Percentiles rank a stretch among this genome's conserved stretches.
Conservation (phyloP, 1,140 invertebrate genomes). For the Episyrphus balteatus region DNA sequence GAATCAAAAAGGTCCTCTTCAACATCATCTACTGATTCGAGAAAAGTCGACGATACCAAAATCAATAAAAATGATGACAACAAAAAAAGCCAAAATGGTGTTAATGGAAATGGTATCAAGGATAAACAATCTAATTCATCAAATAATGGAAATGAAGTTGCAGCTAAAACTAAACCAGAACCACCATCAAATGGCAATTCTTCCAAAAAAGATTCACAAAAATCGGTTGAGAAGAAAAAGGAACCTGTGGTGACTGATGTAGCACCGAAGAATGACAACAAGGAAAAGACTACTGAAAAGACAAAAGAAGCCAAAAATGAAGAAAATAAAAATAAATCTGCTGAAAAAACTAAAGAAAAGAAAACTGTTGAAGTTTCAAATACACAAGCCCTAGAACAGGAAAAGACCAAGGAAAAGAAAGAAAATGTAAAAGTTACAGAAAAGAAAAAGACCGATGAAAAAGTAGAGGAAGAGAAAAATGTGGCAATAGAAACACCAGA, state of each 20-base stretch:
- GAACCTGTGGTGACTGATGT: conserved; percentile 1
- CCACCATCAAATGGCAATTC: conserved; percentile 1
- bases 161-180: conserved; percentile 11
- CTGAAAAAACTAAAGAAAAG: background rate
- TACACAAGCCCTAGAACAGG: background rate
- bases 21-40: too few relatives aligned
- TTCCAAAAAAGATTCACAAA: background rate
- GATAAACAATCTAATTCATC: background rate
- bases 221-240: conserved; percentile 6
- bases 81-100: conserved; percentile 20
- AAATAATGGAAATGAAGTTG: conserved; percentile 7
- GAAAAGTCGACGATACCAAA: too few relatives aligned
- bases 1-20: too few relatives aligned
- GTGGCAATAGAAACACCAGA: conserved; percentile 6
- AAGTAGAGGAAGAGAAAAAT: conserved; percentile 4
- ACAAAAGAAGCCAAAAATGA: conserved; percentile 1
- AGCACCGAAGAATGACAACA: background rate
- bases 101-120: background rate
- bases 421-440: background rate
- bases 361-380: background rate
- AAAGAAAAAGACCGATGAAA: background rate
- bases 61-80: conserved; percentile 4
- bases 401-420: background rate
- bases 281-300: conserved; percentile 4
- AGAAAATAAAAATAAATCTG: background rate